phyloP scores from a whole-genome alignment of 2,888 invertebrate genomes.

The Hirudinaria manillensis region DNA sequence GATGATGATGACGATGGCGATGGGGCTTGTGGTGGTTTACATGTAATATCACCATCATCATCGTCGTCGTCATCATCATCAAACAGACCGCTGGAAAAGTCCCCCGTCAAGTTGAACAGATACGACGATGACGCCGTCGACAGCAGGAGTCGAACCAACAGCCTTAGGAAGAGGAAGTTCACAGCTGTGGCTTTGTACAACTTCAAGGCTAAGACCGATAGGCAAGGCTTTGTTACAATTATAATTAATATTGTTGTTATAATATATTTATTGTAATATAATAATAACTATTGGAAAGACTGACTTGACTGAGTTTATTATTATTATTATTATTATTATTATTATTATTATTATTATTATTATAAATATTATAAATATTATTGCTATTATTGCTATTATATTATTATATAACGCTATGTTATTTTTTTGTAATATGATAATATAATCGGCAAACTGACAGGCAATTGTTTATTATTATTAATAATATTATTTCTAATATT shows the following conservation, averaged over 20 bases:
- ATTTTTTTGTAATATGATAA: too few relatives aligned
- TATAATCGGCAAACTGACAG: too few relatives aligned
- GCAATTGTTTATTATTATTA: too few relatives aligned
- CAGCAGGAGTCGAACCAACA: not conserved
- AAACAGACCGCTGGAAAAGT: slow-evolving; percentile 23
- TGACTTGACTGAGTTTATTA: not conserved
- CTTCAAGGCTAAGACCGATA: slow-evolving; percentile 26
- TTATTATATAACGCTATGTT: too few relatives aligned
- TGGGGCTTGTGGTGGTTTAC: not conserved
- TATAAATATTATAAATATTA: too few relatives aligned
- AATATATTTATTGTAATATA: not conserved
- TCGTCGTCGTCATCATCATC: not conserved
- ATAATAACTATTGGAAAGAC: too few relatives aligned
- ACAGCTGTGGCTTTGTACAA: slow-evolving; percentile 21
- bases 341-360: not conserved
- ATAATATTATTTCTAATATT: too few relatives aligned
- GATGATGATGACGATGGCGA: not conserved
- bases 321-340: not conserved
- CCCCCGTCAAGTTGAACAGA: slow-evolving; percentile 25
- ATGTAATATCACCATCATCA: too few relatives aligned
- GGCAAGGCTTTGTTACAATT: not conserved
- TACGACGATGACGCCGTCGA: slow-evolving; percentile 17
- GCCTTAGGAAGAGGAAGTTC: not conserved
- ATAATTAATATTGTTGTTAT: not conserved
- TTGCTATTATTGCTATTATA: too few relatives aligned